Evolutionary conservation across 2,888 invertebrate genomes (phyloP), one percentile per base, ranked within the genome.

Genomic region (Chrysina gloriosa): DNA sequence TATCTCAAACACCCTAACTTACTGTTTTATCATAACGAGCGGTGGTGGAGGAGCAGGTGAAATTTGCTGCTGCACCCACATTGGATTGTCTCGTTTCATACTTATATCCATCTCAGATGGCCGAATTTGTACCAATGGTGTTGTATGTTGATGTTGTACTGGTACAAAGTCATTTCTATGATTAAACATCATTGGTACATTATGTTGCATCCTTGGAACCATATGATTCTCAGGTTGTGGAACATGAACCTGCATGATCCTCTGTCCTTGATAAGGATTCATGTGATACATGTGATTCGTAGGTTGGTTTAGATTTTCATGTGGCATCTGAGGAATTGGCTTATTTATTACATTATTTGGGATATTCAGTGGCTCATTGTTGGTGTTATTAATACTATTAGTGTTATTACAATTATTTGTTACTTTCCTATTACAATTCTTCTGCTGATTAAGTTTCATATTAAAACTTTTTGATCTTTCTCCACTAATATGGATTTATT

Each of bases 401-500:
- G 50, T 69, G 19, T n/a, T 21, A 65, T 54, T 65, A 27, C 65
- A 34, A 25, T 45, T 11, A 65, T 58, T 64, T 14, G 25, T 1
- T 14, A 21, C 29, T 27, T 56, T 65, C 7, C 11, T 65, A 45
- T 2, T 58, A 42, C 23, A 14, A 2, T 7, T 23, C 27, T 58
- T 58, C 21, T 21, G 3, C 14, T 14, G 23, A 27, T 16, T 58
- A 14, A 27, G 3, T 42, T 70, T 71, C 23, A 16, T 29, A 56
- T n/a, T 19, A 14, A 65, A n/a, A 34, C 34, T 16, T 23, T 25
- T 69, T 70, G 45, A 3, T 69, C 65, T 67, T 77, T 80, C 69
- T 83, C 82, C 4, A 81, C 77, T 63, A 83, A 73, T 56, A 81
- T 71, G n/a, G 79, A 77, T 71, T 83, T 83, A 67, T 79, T 81